Evolutionary conservation across 2,113 vertebrate genomes (phyloP).

Genomic region (Conger conger): DNA sequence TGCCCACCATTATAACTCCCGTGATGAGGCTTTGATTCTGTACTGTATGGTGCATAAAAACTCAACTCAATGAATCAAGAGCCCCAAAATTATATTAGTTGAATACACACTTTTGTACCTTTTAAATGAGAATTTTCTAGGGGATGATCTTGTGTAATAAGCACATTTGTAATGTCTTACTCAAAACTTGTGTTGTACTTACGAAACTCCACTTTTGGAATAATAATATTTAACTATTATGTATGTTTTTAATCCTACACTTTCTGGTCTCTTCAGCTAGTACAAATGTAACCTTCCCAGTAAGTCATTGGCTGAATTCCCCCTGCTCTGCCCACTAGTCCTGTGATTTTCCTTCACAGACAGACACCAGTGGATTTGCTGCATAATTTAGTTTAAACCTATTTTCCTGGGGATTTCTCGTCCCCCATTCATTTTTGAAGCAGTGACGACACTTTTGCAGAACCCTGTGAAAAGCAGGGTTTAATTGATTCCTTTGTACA

Average conservation of each 20-base stretch:
- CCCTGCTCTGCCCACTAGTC: not conserved
- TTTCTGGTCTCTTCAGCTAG: not conserved
- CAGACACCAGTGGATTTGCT: constrained; percentile 48
- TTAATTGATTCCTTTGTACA: constrained; percentile 43
- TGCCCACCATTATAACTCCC: no score
- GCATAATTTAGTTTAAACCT: constrained; percentile 51
- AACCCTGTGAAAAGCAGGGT: constrained; percentile 34
- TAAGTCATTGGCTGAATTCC: not conserved
- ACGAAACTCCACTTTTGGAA: not conserved
- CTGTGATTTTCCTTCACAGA: constrained; percentile 21
- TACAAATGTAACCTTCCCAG: not conserved
- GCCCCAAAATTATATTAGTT: not conserved
- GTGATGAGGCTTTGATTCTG: not conserved
- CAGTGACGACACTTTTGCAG: constrained; percentile 33
- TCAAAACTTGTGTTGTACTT: not conserved
- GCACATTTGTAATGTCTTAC: not conserved
- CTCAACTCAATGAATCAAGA: not conserved
- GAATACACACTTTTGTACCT: not conserved
- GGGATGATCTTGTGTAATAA: not conserved
- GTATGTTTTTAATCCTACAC: not conserved
- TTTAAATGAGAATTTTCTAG: not conserved
- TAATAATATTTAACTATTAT: not conserved
- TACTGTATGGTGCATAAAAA: not conserved
- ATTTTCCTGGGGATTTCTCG: constrained; percentile 47
- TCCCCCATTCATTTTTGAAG: constrained; percentile 42